phyloP scores from a whole-genome alignment of 2,888 invertebrate species.

The Aphrophora alni region DNA sequence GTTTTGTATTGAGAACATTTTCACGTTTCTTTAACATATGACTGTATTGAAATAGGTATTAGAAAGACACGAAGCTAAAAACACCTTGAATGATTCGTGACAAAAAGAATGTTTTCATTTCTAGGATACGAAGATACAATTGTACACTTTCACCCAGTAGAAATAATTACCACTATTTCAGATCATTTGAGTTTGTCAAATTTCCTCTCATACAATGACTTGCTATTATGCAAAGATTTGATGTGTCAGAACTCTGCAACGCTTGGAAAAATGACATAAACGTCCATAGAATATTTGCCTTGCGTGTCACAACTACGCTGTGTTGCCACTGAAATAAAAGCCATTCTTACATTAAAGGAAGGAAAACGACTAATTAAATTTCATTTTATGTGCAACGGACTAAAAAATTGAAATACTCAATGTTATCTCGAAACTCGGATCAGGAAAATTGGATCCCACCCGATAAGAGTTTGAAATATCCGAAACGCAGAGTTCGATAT shows the following conservation, averaged over 20 bases:
- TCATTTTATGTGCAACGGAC: slow-evolving; percentile 27
- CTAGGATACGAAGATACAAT: too few relatives aligned
- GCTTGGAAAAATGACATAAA: background rate
- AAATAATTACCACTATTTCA: too few relatives aligned
- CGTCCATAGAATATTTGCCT: background rate
- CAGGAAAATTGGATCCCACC: background rate
- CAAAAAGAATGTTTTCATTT: too few relatives aligned
- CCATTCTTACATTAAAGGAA: background rate
- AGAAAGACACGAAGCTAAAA: too few relatives aligned
- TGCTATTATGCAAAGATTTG: background rate
- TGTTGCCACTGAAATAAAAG: too few relatives aligned
- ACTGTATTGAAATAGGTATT: too few relatives aligned
- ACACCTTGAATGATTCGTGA: too few relatives aligned
- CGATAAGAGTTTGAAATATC: background rate
- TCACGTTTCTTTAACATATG: too few relatives aligned
- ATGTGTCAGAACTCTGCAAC: background rate
- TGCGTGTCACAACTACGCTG: background rate
- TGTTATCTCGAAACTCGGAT: slow-evolving; percentile 27
- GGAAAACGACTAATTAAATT: slow-evolving; percentile 31
- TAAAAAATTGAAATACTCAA: slow-evolving; percentile 37
- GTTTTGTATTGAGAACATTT: too few relatives aligned
- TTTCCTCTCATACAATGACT: background rate
- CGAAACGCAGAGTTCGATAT: background rate
- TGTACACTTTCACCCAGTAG: too few relatives aligned
- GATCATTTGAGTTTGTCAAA: background rate